Conservation (phyloP, 1,140 invertebrate genomes). For the Nasonia vitripennis region DNA sequence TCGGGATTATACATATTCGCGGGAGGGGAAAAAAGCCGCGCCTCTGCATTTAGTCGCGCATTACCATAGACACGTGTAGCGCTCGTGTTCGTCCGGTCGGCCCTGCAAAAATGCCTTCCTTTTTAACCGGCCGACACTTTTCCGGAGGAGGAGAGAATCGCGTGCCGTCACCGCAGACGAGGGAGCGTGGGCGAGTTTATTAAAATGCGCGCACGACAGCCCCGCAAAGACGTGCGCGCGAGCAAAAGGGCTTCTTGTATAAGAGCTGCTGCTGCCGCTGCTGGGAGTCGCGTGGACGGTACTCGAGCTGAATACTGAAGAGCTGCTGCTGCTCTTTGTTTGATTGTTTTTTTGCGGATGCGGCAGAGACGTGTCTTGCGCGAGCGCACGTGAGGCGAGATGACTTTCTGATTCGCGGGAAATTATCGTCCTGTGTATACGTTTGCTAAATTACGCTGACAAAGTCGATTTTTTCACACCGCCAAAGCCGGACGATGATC, state of each 20-base stretch:
- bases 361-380: too few species aligned
- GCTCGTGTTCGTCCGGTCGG: not conserved
- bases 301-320: slow-evolving; percentile 35
- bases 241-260: slow-evolving; percentile 30
- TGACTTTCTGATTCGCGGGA: not conserved
- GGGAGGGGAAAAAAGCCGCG: not conserved
- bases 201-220: slow-evolving; percentile 40
- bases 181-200: slow-evolving; percentile 48
- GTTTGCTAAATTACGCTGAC: too few species aligned
- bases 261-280: not conserved
- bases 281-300: slow-evolving; percentile 33
- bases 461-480: too few species aligned
- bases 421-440: not conserved
- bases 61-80: slow-evolving; percentile 39
- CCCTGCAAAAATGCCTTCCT: not conserved
- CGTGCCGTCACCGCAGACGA: not conserved
- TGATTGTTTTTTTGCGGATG: not conserved
- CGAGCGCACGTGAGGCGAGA: not conserved
- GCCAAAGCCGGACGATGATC: too few species aligned
- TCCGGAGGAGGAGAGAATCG: not conserved
- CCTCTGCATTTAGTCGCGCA: slow-evolving; percentile 13
- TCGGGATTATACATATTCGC: not conserved
- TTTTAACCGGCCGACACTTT: slow-evolving; percentile 1
- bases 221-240: not conserved
- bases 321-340: not conserved